Evolutionary conservation across 2,113 vertebrate species (phyloP), one percentile per base, ranked within the genome.

Genomic region (Pipa parva): DNA sequence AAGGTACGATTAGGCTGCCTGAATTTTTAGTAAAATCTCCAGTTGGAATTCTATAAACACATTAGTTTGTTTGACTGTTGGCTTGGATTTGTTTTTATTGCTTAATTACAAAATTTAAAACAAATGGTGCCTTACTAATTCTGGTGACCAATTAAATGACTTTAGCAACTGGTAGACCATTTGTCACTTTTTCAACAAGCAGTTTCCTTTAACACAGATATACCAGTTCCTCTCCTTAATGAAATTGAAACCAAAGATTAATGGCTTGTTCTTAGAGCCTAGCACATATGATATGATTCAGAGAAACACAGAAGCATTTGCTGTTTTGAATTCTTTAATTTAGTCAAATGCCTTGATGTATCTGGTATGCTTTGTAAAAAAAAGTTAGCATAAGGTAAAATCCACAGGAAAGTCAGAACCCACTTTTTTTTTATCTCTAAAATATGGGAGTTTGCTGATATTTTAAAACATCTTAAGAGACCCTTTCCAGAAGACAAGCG

Each of bases 111-210:
- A 52, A 54, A 42, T 42, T 5, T 51, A 45, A 42, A 70, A 45
- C 66, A 70, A 54, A 52, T 59, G 56, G 65, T 27, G 10, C 26
- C 31, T 6, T n/a, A 25, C 20, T 33, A 56, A 84, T 78, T 82
- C 83, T 84, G 82, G 84, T 82, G 79, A 74, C 72, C 73, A 66
- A 74, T 77, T 81, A 84, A 85, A 85, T 80, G 83, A 81, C 79
- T 84, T 81, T 78, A 52, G 6, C 81, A 85, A 84, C 81, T 83
- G 80, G 80, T 79, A 76, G 75, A 76, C 76, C 78, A 82, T 85
- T 88, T 82, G 78, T 85, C 84, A 88, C 74, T 51, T 72, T 75
- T 75, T 62, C 75, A 85, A 80, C 80, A 85, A 87, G 76, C 79
- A 65, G 73, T 61, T 70, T 70, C 46, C 57, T 70, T 33, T 42